Evolutionary conservation across 1,140 invertebrate genomes (phyloP).

Genomic region (Drosophila sp.): DNA sequence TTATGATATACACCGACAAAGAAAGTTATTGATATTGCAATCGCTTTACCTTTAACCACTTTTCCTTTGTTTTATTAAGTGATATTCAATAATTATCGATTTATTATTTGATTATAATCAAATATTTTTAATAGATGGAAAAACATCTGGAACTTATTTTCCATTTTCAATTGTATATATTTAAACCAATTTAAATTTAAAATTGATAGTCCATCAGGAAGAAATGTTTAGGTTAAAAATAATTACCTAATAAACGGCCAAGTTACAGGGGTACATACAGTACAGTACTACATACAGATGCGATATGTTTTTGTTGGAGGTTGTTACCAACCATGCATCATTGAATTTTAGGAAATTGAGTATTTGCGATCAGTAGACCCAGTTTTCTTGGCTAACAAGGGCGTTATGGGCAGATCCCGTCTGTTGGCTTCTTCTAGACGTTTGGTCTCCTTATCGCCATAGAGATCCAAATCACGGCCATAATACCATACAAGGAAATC

Average conservation of each 20-base stretch:
- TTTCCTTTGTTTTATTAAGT: no score
- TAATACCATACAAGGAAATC: slow-evolving; percentile 87
- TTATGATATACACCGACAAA: slow-evolving; percentile 7
- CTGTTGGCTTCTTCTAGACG: slow-evolving; percentile 54
- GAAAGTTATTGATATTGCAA: no score
- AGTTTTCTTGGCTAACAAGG: slow-evolving; percentile 64
- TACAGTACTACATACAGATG: slow-evolving; percentile 34
- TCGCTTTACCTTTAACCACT: no score
- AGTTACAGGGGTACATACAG: no score
- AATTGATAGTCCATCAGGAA: neutral
- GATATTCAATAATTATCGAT: no score
- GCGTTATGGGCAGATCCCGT: slow-evolving; percentile 70
- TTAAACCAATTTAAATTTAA: no score
- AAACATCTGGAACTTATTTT: no score
- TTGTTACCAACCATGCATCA: neutral
- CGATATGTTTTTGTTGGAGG: slow-evolving; percentile 45
- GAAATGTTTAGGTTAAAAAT: neutral
- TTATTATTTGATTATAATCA: no score
- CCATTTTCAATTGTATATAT: no score
- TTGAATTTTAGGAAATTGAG: slow-evolving; percentile 4
- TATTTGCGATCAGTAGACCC: slow-evolving; percentile 41
- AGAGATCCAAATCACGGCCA: slow-evolving; percentile 86
- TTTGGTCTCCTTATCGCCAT: slow-evolving; percentile 86
- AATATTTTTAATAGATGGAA: no score
- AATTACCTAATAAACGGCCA: no score